Evolutionary conservation across 2,797 vertebrate genomes (phyloP), one percentile per base, ranked within the genome.

Genomic region (Dromococcyx pavoninus): DNA sequence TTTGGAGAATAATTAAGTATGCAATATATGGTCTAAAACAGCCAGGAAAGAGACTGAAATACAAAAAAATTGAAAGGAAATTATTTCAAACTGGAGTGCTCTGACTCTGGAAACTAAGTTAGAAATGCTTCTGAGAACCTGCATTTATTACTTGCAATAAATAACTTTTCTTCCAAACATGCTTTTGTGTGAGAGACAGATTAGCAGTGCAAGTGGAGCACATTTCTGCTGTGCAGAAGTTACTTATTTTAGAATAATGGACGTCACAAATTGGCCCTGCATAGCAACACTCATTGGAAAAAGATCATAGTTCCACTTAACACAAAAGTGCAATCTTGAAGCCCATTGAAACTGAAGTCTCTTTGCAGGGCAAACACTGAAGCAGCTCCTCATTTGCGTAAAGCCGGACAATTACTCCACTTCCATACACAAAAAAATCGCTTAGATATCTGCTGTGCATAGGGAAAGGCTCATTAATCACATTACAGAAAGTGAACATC

Each of bases 201-300:
- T 94, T 95, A 96, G 91, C 94, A 95, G 94, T 93, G 92, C 95
- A 96, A 95, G 94, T 95, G 90, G 89, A 96, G 93, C 94, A 94
- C 85, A 96, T 96, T 95, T 97, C 90, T 96, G 91, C 95, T 95
- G 93, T 93, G 91, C 90, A 92, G 91, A 96, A 96, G 94, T 96
- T 94, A 93, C 95, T 95, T 95, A 96, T 96, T 96, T 96, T 97
- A 96, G 94, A 94, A 94, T 95, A 96, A 96, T 90, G 88, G 95
- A 96, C 94, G 94, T 96, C 95, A 96, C 94, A 95, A 94, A 92
- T 94, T 94, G 83, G 89, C 89, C 95, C 81, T 86, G 88, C 93
- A 95, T 96, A 96, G 91, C 95, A 96, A 96, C 95, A 96, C 94
- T 96, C 95, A 91, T 79, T 95, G 93, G 94, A 95, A 94, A 93